Conservation (phyloP, 1,140 invertebrate species). For the Vanessa tameamea region DNA sequence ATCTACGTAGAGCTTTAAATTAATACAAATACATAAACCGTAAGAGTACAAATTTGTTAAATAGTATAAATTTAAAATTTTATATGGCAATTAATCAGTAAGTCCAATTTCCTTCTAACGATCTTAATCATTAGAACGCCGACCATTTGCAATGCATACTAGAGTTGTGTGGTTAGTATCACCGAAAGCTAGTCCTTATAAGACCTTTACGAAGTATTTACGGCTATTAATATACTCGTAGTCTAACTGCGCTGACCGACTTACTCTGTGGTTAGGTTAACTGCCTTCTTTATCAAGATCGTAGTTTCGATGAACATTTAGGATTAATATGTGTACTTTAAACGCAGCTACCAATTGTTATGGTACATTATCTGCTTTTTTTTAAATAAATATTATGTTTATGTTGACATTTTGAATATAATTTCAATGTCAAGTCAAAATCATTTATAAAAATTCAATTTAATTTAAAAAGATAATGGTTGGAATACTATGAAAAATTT, state of each 20-base stretch:
- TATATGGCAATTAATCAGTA: too few relatives aligned
- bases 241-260: neutral
- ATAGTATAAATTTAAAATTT: too few relatives aligned
- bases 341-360: neutral
- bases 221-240: neutral
- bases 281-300: constrained; percentile 3
- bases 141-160: neutral
- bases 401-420: too few relatives aligned
- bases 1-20: too few relatives aligned
- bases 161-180: neutral
- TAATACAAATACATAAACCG: too few relatives aligned
- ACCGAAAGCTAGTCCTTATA: neutral
- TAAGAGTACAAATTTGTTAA: too few relatives aligned
- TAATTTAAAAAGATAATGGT: too few relatives aligned
- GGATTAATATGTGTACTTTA: neutral
- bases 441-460: too few relatives aligned
- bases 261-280: neutral
- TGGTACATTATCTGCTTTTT: too few relatives aligned
- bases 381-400: too few relatives aligned
- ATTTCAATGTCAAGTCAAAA: neutral
- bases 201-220: neutral
- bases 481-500: too few relatives aligned
- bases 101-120: neutral
- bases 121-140: neutral
- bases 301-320: neutral